Evolutionary conservation across 2,797 vertebrate species (phyloP).

Genomic region (Calcarius lapponicus): DNA sequence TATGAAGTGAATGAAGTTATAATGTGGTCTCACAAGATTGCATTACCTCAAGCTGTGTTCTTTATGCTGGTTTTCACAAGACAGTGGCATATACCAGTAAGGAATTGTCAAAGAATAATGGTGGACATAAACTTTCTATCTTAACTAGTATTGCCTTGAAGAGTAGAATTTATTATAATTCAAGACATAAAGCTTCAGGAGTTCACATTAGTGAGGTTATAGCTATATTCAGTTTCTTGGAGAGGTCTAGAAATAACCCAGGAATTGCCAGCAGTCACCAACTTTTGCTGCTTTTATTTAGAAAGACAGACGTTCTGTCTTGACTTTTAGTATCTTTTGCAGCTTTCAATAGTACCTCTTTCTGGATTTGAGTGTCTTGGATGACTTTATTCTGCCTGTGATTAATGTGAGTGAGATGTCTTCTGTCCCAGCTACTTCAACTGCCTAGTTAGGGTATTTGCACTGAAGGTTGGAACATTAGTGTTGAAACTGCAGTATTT

Average conservation of each 20-base stretch:
- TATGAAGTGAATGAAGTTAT: background rate
- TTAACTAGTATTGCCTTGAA: background rate
- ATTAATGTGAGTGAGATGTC: background rate
- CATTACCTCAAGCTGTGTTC: background rate
- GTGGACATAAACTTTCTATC: background rate
- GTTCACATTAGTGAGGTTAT: background rate
- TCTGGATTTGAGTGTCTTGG: background rate
- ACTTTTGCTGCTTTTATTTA: background rate
- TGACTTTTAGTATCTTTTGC: background rate
- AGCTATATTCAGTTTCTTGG: background rate
- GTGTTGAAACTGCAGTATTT: background rate
- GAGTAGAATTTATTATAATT: background rate
- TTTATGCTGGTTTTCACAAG: background rate
- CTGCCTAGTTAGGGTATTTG: background rate
- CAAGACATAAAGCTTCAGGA: background rate
- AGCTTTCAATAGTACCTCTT: background rate
- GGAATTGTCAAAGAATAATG: background rate
- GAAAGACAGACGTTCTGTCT: background rate
- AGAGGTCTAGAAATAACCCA: background rate
- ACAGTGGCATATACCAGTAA: background rate
- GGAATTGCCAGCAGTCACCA: rapidly evolving
- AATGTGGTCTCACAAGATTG: background rate
- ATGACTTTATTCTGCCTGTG: background rate
- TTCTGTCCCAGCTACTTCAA: background rate
- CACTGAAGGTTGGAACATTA: background rate